phyloP scores from a whole-genome alignment of 2,888 invertebrate species.

The Pollenia labialis region DNA sequence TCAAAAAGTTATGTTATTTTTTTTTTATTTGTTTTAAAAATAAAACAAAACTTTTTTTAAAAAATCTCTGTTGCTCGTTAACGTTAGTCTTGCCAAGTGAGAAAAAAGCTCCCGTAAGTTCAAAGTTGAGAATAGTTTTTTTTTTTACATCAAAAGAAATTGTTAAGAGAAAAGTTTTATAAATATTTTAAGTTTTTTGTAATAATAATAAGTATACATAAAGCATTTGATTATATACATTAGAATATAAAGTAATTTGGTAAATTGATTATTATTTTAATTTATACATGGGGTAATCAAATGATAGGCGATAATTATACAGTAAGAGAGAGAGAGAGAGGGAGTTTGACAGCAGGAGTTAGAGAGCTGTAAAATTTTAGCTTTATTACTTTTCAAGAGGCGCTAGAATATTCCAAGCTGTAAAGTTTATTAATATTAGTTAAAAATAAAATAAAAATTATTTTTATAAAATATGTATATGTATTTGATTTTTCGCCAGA shows the following conservation, averaged over 20 bases:
- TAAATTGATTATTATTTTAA: neutral
- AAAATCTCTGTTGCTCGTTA: constrained; percentile 79
- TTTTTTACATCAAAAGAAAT: constrained; percentile 49
- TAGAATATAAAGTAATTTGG: neutral
- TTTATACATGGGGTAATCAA: neutral
- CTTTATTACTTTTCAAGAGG: constrained; percentile 31
- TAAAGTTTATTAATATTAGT: constrained; percentile 53
- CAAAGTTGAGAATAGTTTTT: neutral
- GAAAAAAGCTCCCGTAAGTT: constrained; percentile 74
- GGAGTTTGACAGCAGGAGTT: constrained; percentile 6
- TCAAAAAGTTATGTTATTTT: constrained; percentile 51
- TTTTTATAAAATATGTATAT: neutral
- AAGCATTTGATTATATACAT: constrained; percentile 13
- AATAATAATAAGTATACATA: neutral
- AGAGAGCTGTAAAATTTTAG: constrained; percentile 29
- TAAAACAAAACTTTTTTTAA: constrained; percentile 59
- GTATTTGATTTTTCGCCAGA: constrained; percentile 78
- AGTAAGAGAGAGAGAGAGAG: constrained; percentile 16
- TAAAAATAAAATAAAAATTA: constrained; percentile 4
- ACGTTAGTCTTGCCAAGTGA: constrained; percentile 78
- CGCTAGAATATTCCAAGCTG: constrained; percentile 48
- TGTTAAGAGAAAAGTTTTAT: constrained; percentile 9
- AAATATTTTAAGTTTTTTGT: no score
- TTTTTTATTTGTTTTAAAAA: constrained; percentile 12
- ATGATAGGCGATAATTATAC: constrained; percentile 22